A percentile compares a stretch with the other conserved stretches of the same genome.
Conservation (phyloP, 2,113 vertebrate genomes). For the Rhinolophus sinicus region DNA sequence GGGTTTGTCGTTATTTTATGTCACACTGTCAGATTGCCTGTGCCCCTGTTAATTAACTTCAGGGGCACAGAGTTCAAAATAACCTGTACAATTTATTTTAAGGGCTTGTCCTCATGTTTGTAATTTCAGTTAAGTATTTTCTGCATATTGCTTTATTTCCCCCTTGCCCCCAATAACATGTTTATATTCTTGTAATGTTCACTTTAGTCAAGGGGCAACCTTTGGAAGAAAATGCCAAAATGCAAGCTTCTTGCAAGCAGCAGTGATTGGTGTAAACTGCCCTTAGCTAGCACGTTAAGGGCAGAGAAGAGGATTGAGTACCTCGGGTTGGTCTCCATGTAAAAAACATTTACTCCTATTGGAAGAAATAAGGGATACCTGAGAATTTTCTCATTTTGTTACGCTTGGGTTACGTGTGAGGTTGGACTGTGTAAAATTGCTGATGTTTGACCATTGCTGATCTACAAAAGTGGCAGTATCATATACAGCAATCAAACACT, state of each 20-base stretch:
- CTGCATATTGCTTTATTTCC: neutral
- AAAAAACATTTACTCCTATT: neutral
- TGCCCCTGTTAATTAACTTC: conserved; percentile 35
- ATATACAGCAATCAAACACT: neutral
- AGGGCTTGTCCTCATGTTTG: conserved; percentile 49
- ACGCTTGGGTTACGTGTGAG: neutral
- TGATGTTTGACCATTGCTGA: neutral
- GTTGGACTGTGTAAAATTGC: neutral
- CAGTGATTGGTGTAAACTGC: neutral
- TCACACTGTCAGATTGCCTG: neutral
- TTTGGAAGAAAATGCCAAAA: conserved; percentile 34
- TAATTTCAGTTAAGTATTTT: conserved; percentile 42
- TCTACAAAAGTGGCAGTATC: neutral
- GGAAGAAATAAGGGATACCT: conserved; percentile 3
- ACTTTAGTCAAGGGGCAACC: conserved; percentile 23
- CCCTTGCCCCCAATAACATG: neutral
- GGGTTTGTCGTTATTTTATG: conserved; percentile 2
- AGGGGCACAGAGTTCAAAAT: neutral
- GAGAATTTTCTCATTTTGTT: conserved; percentile 39
- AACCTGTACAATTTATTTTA: neutral
- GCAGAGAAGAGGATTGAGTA: neutral
- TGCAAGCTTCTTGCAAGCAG: neutral
- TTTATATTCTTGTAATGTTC: conserved; percentile 34
- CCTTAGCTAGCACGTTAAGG: neutral
- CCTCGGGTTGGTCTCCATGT: neutral